These are phyloP conservation scores for Drosophila novamexicana DNA, from an alignment of 1,140 invertebrate species.

Conservation along the genomic window DNA sequence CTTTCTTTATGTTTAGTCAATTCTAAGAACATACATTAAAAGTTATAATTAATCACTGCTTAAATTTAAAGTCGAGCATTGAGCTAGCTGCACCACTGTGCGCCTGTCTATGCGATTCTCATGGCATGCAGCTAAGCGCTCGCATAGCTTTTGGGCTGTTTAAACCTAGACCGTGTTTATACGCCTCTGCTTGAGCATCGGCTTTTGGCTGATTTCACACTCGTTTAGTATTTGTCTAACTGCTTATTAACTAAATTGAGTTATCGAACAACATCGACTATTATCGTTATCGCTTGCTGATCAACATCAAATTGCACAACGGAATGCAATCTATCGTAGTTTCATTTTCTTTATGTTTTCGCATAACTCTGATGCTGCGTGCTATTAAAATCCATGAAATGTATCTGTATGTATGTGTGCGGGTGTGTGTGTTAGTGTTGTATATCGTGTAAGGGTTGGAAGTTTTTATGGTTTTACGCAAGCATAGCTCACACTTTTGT, in stretches of 20 bases:
- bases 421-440: constrained; percentile 25
- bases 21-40: constrained; percentile 24
- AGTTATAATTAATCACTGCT: constrained; percentile 27
- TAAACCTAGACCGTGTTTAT: constrained; percentile 29
- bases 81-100: background rate
- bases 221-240: constrained; percentile 25
- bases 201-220: constrained; percentile 26
- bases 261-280: constrained; percentile 22
- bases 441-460: constrained; percentile 68
- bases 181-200: constrained; percentile 29
- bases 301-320: constrained; percentile 1
- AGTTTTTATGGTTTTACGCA: constrained; percentile 40
- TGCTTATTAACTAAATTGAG: constrained; percentile 40
- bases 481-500: constrained; percentile 3
- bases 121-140: background rate
- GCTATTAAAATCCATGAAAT: constrained; percentile 3
- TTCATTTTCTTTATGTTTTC: background rate
- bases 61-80: constrained; percentile 20
- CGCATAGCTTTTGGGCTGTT: constrained; percentile 6
- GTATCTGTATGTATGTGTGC: background rate
- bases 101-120: constrained; percentile 23
- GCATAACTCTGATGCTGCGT: background rate
- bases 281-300: constrained; percentile 24
- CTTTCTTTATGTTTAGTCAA: background rate
- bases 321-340: constrained; percentile 2